Conservation (phyloP, 2,888 invertebrate genomes). For the Caenorhabditis wallacei region DNA sequence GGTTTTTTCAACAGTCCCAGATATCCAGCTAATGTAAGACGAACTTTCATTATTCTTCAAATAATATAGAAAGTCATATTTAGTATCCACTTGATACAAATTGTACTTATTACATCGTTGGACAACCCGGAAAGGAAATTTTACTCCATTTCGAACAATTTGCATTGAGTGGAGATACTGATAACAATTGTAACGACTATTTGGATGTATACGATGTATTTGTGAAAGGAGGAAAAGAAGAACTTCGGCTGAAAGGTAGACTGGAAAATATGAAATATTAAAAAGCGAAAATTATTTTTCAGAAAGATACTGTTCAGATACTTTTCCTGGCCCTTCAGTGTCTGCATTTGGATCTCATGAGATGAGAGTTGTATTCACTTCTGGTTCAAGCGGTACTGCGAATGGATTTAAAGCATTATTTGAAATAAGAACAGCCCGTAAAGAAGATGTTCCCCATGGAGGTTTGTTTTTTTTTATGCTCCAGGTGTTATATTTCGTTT, state of each 20-base stretch:
- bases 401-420: slow-evolving; percentile 98
- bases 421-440: slow-evolving; percentile 88
- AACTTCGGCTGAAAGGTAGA: slow-evolving; percentile 46
- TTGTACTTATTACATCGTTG: slow-evolving; percentile 84
- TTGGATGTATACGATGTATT: slow-evolving; percentile 81
- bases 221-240: slow-evolving; percentile 68
- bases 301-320: slow-evolving; percentile 90
- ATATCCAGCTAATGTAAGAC: slow-evolving; percentile 81
- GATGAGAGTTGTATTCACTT: slow-evolving; percentile 92
- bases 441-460: slow-evolving; percentile 77
- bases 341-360: slow-evolving; percentile 93
- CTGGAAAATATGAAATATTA: too few relatives aligned
- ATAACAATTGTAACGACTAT: slow-evolving; percentile 78
- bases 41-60: too few relatives aligned
- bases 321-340: slow-evolving; percentile 95
- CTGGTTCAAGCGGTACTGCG: slow-evolving; percentile 91
- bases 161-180: slow-evolving; percentile 73
- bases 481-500: too few relatives aligned
- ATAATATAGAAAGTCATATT: too few relatives aligned
- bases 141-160: slow-evolving; percentile 82
- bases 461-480: not conserved
- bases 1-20: slow-evolving; percentile 85
- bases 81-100: slow-evolving; percentile 84
- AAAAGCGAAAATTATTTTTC: slow-evolving; percentile 17
- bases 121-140: slow-evolving; percentile 80